phyloP scores from a whole-genome alignment of 2,888 invertebrate species.

The Lysandra coridon region DNA sequence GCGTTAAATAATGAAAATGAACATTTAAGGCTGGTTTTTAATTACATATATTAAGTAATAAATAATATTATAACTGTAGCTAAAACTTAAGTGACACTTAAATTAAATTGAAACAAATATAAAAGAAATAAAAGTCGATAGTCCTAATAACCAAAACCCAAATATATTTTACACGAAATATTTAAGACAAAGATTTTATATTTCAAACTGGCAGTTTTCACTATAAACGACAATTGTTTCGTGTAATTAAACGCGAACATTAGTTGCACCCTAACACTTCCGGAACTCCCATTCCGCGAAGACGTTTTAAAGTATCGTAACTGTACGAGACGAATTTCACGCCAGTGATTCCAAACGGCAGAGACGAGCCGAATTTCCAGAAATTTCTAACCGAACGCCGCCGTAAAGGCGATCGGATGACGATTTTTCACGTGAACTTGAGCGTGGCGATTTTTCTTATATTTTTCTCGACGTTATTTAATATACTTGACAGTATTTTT shows the following conservation, averaged over 20 bases:
- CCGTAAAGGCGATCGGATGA: slow-evolving; percentile 51
- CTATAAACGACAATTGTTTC: slow-evolving; percentile 12
- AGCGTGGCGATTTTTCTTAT: slow-evolving; percentile 47
- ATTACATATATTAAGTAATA: no score
- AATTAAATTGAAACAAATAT: no score
- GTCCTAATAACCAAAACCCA: neutral
- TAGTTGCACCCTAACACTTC: slow-evolving; percentile 8
- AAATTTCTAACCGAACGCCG: slow-evolving; percentile 68
- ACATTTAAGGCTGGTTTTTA: no score
- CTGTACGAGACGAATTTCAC: slow-evolving; percentile 68
- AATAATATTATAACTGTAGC: no score
- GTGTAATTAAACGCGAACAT: slow-evolving; percentile 12
- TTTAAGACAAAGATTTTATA: neutral
- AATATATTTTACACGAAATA: neutral
- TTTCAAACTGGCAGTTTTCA: neutral
- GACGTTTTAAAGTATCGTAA: neutral
- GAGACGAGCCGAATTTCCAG: slow-evolving; percentile 64
- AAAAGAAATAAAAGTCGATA: no score
- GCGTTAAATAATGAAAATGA: no score
- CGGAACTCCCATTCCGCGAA: neutral
- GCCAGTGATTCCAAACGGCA: slow-evolving; percentile 61
- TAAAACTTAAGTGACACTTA: no score
- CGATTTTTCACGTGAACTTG: slow-evolving; percentile 49
- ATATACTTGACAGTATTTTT: neutral
- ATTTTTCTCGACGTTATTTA: slow-evolving; percentile 37